Percentiles rank a stretch among this genome's conserved stretches.
phyloP scores from a whole-genome alignment of 2,113 vertebrate species.

The Podarcis cretensis region DNA sequence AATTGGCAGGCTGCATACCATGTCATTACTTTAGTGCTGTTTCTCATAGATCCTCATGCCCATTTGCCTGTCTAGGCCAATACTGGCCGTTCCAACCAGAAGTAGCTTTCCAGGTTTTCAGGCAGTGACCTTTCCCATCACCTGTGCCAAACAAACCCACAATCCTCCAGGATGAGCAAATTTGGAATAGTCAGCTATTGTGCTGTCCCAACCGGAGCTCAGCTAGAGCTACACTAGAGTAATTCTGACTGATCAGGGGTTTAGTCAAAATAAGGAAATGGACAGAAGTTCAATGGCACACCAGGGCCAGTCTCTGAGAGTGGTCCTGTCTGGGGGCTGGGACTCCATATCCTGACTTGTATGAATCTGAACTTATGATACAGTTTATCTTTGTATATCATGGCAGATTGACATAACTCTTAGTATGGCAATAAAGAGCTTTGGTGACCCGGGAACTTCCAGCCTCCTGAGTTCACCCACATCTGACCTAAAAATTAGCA shows the following conservation, averaged over 20 bases:
- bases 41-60: neutral
- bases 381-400: too few relatives aligned
- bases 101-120: neutral
- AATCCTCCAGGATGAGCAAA: neutral
- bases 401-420: too few relatives aligned
- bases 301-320: neutral
- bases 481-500: too few relatives aligned
- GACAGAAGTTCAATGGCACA: neutral
- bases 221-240: neutral
- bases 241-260: neutral
- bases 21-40: neutral
- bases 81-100: neutral
- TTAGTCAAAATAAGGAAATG: neutral
- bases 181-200: too few relatives aligned
- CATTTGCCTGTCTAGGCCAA: neutral
- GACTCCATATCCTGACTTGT: too few relatives aligned
- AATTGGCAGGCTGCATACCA: neutral
- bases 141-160: neutral
- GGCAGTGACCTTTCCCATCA: neutral
- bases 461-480: too few relatives aligned
- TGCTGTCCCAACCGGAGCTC: neutral
- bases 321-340: neutral
- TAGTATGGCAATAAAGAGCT: too few relatives aligned
- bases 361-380: too few relatives aligned
- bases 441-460: too few relatives aligned